Evolutionary conservation across 1,140 invertebrate genomes (phyloP).

Genomic region (Adoxophyes honmai): DNA sequence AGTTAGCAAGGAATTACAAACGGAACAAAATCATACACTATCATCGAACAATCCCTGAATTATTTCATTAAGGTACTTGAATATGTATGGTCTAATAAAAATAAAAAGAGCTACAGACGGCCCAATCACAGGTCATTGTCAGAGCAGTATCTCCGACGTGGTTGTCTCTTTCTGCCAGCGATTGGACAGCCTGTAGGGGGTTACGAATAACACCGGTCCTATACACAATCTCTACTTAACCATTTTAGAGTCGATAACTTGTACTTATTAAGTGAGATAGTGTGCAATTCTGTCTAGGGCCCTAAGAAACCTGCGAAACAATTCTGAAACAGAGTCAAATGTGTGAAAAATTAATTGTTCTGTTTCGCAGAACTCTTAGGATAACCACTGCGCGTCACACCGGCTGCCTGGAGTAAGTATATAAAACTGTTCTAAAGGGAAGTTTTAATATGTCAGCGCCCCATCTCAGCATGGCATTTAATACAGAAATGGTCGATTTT

Average conservation of each 20-base stretch:
- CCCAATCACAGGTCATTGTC: too few relatives aligned
- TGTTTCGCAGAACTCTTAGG: neutral
- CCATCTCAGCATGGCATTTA: too few relatives aligned
- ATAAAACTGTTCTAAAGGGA: too few relatives aligned
- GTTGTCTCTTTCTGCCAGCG: too few relatives aligned
- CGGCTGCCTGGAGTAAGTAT: neutral
- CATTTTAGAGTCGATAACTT: neutral
- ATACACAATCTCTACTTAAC: neutral
- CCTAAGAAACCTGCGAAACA: neutral
- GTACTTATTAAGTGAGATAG: conserved; percentile 8
- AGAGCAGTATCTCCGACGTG: too few relatives aligned
- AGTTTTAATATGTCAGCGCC: too few relatives aligned
- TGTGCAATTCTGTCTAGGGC: conserved; percentile 8
- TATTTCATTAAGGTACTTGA: too few relatives aligned
- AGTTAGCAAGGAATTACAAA: conserved; percentile 32
- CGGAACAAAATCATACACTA: conserved; percentile 32
- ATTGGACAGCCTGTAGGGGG: too few relatives aligned
- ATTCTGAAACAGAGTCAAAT: conserved; percentile 11
- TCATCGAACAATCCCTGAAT: conserved; percentile 8
- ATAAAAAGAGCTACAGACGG: too few relatives aligned
- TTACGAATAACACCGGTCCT: too few relatives aligned
- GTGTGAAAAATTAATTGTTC: conserved; percentile 6
- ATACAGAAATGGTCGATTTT: too few relatives aligned
- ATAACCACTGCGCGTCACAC: neutral
- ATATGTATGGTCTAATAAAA: too few relatives aligned